These are phyloP conservation scores for Odocoileus virginianus DNA, from an alignment of 2,113 vertebrate genomes.

Conservation along the genomic window DNA sequence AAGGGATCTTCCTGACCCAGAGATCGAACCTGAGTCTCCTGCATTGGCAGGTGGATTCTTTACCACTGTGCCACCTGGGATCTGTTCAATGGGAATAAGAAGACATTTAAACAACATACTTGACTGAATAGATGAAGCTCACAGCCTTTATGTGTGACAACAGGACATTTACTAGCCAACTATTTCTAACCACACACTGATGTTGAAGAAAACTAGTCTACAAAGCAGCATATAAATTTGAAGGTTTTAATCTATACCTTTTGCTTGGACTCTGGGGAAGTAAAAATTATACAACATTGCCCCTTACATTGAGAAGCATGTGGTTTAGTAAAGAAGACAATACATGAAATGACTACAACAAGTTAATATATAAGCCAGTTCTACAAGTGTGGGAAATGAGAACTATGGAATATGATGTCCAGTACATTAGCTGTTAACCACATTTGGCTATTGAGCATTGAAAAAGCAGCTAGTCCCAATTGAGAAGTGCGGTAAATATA, in stretches of 20 bases:
- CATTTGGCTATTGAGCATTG: background rate
- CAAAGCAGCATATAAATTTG: background rate
- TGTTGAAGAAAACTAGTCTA: background rate
- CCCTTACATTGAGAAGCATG: background rate
- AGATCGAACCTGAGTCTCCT: background rate
- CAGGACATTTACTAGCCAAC: background rate
- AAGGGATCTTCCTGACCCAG: background rate
- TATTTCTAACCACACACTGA: background rate
- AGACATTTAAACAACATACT: background rate
- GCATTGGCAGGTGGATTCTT: background rate
- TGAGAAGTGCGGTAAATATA: background rate
- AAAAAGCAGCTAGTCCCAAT: background rate
- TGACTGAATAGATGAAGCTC: background rate
- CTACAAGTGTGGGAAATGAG: background rate
- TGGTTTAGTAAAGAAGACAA: background rate
- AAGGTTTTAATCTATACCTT: background rate
- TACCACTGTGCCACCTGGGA: background rate
- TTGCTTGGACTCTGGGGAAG: background rate
- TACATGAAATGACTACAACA: background rate
- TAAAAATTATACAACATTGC: background rate
- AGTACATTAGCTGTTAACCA: background rate
- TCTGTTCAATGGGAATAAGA: background rate
- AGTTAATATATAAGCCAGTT: background rate
- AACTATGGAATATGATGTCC: background rate
- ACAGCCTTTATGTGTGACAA: background rate